Percentiles rank a stretch among this genome's conserved stretches.
These are phyloP conservation scores for Brachionus rubens DNA, from an alignment of 1,140 invertebrate species.

Conservation along the genomic window DNA sequence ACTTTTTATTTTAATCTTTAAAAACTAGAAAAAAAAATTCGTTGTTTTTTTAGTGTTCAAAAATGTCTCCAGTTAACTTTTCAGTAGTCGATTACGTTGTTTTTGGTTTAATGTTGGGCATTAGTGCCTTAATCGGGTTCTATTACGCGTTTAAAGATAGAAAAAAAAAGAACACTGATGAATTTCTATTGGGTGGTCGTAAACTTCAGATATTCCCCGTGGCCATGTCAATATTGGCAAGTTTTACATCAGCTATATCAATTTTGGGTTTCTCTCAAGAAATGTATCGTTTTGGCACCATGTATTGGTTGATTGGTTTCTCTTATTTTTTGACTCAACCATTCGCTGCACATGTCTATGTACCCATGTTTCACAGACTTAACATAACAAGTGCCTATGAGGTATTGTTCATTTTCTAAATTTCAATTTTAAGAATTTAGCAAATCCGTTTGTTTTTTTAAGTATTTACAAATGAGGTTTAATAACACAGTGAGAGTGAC, in stretches of 20 bases:
- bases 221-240: conserved; percentile 57
- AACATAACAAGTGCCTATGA: conserved; percentile 56
- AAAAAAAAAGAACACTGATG: not conserved
- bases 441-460: too few relatives aligned
- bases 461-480: conserved; percentile 41
- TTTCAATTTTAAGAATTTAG: not conserved
- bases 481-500: not conserved
- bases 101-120: conserved; percentile 4
- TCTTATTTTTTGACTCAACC: conserved; percentile 51
- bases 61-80: conserved; percentile 25
- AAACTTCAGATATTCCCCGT: conserved; percentile 52
- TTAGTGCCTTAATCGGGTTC: conserved; percentile 30
- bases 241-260: conserved; percentile 58
- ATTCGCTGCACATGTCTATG: conserved; percentile 51
- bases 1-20: too few relatives aligned
- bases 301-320: conserved; percentile 49
- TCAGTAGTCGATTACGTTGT: conserved; percentile 15
- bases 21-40: too few relatives aligned
- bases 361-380: conserved; percentile 57
- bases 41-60: not conserved
- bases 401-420: not conserved
- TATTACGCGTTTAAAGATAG: conserved; percentile 38
- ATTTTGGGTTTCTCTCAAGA: conserved; percentile 60
- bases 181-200: conserved; percentile 41
- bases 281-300: conserved; percentile 53